Base-by-base conservation (phyloP, 2,797 vertebrate genomes). In the Schizopygopsis pylzovi region DNA sequence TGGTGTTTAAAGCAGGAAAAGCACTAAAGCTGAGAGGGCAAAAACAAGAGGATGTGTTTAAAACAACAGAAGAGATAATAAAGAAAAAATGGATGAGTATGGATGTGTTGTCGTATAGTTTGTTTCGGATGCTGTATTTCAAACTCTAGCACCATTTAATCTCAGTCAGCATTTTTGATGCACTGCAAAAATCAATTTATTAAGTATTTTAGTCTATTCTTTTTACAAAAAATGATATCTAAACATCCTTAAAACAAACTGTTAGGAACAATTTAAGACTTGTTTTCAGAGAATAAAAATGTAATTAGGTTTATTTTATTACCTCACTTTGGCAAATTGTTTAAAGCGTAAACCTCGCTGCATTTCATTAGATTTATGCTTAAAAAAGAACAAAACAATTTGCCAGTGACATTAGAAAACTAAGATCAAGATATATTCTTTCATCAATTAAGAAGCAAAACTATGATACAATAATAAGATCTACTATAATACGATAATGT, bases 1-100 rank as follows among this genome's bases (percentile, higher is more conserved):
- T 84, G 82, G 82, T 84, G 82, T 84, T 85, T 61, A 72, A 71
- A 67, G 41, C 83, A 85, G 76, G 76, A 85, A 85, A 81, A 65
- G 45, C 52, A 84, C 70, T 85, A 59, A 68, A 85, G 85, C 77
- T 72, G 61, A 81, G 84, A 84, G 47, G 39, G 22, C 75, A 84
- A 87, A 59, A 45, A 76, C 25, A 59, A 68, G 22, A 52, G 78
- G 78, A 73, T 84, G 83, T 78, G 37, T 70, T 78, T 41, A 79
- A 84, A 78, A 84, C 76, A 54, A 84, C 65, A 63, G 3, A 49
- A 39, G 54, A 63, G 28, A 73, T 15, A 65, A 70, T 70, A 61
- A 65, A 65, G 13, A 65, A 63, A 63, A 28, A 72, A 47, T 11
- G 4, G 37, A 33, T 81, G 28, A 67, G 61, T 80, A 25, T 16